phyloP scores from a whole-genome alignment of 2,797 vertebrate genomes.

The Etheostoma nigrum region DNA sequence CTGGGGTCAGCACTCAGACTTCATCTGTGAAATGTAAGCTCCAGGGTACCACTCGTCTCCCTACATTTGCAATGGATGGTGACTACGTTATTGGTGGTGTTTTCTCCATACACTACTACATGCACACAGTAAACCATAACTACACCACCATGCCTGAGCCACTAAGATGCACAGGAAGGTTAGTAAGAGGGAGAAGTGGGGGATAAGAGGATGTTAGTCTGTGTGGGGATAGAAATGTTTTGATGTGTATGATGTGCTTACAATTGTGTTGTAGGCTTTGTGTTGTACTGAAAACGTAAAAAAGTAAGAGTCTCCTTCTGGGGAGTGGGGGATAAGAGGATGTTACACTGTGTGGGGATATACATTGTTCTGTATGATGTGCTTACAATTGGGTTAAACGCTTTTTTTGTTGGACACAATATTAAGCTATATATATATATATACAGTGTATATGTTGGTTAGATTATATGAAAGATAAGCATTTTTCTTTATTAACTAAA shows the following conservation, averaged over 20 bases:
- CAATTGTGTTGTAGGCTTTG: too few relatives aligned
- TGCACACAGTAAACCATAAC: slow-evolving; percentile 52
- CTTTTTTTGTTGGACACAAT: too few relatives aligned
- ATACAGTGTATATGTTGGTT: too few relatives aligned
- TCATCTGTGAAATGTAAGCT: slow-evolving; percentile 41
- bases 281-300: too few relatives aligned
- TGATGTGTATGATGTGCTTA: not conserved
- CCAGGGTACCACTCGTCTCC: slow-evolving; percentile 28
- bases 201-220: not conserved
- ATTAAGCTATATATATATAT: too few relatives aligned
- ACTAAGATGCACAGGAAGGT: slow-evolving; percentile 66
- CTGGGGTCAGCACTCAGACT: not conserved
- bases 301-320: not conserved
- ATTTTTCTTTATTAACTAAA: too few relatives aligned
- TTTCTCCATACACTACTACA: slow-evolving; percentile 69
- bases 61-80: slow-evolving; percentile 56
- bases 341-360: not conserved
- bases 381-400: too few relatives aligned
- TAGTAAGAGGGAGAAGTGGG: slow-evolving; percentile 14
- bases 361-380: not conserved
- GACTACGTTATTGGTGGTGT: slow-evolving; percentile 68
- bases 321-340: not conserved
- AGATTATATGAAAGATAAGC: too few relatives aligned
- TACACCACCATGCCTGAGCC: slow-evolving; percentile 65
- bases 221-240: not conserved